Percentiles rank a stretch among this genome's conserved stretches.
Conservation (phyloP, 2,113 vertebrate species). For the Saguinus imperator region DNA sequence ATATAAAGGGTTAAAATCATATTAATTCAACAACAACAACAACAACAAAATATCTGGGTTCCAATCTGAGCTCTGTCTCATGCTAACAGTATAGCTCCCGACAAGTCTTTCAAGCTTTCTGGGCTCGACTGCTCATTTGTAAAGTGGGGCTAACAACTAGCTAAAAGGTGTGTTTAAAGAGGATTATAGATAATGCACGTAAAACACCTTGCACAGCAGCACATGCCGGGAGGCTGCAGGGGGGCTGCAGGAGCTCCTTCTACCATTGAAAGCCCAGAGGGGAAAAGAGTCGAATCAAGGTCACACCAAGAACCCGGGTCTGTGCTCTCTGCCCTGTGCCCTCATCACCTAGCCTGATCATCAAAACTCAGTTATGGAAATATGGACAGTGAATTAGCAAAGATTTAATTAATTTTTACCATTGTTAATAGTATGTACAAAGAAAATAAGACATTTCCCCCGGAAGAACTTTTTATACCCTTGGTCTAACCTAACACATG, state of each 20-base stretch:
- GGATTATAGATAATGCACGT: neutral
- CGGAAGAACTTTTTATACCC: neutral
- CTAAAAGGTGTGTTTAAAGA: neutral
- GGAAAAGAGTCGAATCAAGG: neutral
- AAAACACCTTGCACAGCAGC: neutral
- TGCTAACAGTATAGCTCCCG: neutral
- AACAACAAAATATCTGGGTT: neutral
- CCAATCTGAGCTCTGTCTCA: neutral
- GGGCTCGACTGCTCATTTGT: neutral
- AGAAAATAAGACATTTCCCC: slow-evolving; percentile 4
- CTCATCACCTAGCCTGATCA: neutral
- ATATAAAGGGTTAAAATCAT: neutral
- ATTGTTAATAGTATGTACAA: slow-evolving; percentile 9
- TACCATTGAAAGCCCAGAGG: neutral
- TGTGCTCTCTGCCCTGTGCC: neutral
- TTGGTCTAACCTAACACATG: slow-evolving; percentile 1
- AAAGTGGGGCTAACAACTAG: neutral
- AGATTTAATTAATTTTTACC: slow-evolving; percentile 9
- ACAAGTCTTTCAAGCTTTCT: neutral
- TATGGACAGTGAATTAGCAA: neutral
- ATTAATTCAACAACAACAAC: neutral
- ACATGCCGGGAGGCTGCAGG: neutral
- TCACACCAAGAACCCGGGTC: neutral
- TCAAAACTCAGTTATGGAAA: neutral
- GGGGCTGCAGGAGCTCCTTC: neutral